phyloP scores from a whole-genome alignment of 2,113 vertebrate species.

The Paracanthobrama guichenoti region DNA sequence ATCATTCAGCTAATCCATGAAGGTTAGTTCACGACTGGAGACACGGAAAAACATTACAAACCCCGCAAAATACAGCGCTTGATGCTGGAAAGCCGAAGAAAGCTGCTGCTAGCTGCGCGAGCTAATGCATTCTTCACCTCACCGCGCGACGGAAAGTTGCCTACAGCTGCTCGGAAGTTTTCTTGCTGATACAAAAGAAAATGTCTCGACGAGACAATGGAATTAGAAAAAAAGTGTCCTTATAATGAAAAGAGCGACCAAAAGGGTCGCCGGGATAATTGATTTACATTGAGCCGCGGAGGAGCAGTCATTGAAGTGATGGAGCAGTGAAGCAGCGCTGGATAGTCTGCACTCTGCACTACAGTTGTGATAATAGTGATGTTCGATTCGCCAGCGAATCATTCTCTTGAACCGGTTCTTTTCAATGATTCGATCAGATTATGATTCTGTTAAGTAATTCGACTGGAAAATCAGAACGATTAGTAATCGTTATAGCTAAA shows the following conservation, averaged over 20 bases:
- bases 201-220: neutral
- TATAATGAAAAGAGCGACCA: neutral
- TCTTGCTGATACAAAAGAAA: slow-evolving; percentile 33
- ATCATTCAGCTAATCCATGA: slow-evolving; percentile 44
- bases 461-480: neutral
- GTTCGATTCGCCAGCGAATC: neutral
- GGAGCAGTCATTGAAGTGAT: slow-evolving; percentile 35
- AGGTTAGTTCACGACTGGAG: slow-evolving; percentile 30
- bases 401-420: slow-evolving; percentile 1
- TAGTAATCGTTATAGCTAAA: no score
- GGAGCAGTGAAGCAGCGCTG: slow-evolving; percentile 34
- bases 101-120: slow-evolving; percentile 41
- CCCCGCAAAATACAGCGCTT: neutral
- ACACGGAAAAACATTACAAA: slow-evolving; percentile 25
- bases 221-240: neutral
- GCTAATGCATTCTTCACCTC: slow-evolving; percentile 52
- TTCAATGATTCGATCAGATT: neutral
- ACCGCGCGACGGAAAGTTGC: slow-evolving; percentile 57
- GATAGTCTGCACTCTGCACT: slow-evolving; percentile 31
- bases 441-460: neutral
- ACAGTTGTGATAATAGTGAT: slow-evolving; percentile 31
- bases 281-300: slow-evolving; percentile 29
- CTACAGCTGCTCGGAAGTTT: slow-evolving; percentile 49
- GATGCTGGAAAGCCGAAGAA: slow-evolving; percentile 29
- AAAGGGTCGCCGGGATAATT: neutral